Conservation (phyloP, 2,113 vertebrate species). For the Pelvicachromis taeniatus region DNA sequence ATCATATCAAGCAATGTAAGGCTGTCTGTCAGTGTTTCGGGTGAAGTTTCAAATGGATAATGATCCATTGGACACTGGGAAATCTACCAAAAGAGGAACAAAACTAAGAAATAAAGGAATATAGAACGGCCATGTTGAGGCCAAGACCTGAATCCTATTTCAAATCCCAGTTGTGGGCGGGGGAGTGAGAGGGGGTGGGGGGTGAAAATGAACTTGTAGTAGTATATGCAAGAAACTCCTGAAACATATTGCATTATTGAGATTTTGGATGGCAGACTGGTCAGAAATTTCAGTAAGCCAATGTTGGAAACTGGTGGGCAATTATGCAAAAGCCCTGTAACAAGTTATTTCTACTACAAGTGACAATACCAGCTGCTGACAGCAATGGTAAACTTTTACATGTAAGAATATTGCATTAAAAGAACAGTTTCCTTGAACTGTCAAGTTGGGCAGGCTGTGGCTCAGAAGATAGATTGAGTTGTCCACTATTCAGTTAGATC, state of each 20-base stretch:
- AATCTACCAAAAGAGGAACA: neutral
- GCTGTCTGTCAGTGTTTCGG: neutral
- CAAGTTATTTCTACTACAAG: neutral
- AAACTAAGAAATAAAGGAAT: neutral
- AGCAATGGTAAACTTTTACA: neutral
- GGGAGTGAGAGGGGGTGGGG: neutral
- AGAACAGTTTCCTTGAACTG: neutral
- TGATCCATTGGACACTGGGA: neutral
- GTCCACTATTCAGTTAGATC: neutral
- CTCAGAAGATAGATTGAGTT: neutral
- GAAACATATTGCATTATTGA: neutral
- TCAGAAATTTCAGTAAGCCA: neutral
- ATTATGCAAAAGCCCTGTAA: neutral
- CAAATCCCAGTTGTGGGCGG: neutral
- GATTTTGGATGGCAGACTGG: neutral
- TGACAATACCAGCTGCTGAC: neutral
- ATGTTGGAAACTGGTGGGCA: neutral
- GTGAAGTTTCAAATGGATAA: neutral
- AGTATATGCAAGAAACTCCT: neutral
- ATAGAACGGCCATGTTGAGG: neutral
- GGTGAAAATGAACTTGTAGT: neutral
- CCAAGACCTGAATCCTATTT: neutral
- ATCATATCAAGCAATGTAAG: neutral
- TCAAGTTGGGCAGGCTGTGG: neutral
- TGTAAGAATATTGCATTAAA: neutral